These are phyloP conservation scores for Psilanteris sp. DNA, from an alignment of 1,140 invertebrate genomes.

Conservation along the genomic window DNA sequence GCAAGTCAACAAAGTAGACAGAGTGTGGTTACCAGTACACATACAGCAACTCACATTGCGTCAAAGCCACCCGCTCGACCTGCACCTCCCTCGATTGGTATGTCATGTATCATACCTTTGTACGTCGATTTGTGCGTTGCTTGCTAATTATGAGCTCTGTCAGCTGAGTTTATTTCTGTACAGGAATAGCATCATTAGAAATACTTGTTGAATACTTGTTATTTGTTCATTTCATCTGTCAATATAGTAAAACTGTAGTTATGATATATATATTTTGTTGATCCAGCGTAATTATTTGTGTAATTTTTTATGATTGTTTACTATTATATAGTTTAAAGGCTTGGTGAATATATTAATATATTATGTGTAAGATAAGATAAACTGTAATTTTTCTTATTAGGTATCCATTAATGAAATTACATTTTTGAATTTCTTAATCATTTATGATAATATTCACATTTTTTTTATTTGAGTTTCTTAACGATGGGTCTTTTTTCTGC, in stretches of 20 bases:
- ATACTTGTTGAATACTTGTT: constrained; percentile 6
- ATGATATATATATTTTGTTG: constrained; percentile 1
- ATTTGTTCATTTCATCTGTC: background rate
- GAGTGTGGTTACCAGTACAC: constrained; percentile 75
- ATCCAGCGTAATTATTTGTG: constrained; percentile 4
- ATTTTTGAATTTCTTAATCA: too few relatives aligned
- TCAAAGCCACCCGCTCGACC: constrained; percentile 79
- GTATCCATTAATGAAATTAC: too few relatives aligned
- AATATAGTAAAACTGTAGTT: constrained; percentile 6
- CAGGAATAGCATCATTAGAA: constrained; percentile 15
- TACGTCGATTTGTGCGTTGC: constrained; percentile 59
- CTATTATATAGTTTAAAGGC: constrained; percentile 22
- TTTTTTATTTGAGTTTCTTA: too few relatives aligned
- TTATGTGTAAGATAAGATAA: constrained; percentile 16
- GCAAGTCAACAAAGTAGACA: constrained; percentile 77
- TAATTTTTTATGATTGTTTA: too few relatives aligned
- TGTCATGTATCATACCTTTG: constrained; percentile 66
- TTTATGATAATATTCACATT: too few relatives aligned
- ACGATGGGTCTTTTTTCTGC: constrained; percentile 23
- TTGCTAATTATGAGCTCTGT: constrained; percentile 49
- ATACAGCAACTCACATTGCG: constrained; percentile 73
- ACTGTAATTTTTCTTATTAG: constrained; percentile 1
- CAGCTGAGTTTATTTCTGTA: constrained; percentile 35
- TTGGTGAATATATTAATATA: constrained; percentile 15
- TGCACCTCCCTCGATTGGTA: constrained; percentile 79